phyloP scores from a whole-genome alignment of 2,888 invertebrate genomes.

The Choreutis nemorana region DNA sequence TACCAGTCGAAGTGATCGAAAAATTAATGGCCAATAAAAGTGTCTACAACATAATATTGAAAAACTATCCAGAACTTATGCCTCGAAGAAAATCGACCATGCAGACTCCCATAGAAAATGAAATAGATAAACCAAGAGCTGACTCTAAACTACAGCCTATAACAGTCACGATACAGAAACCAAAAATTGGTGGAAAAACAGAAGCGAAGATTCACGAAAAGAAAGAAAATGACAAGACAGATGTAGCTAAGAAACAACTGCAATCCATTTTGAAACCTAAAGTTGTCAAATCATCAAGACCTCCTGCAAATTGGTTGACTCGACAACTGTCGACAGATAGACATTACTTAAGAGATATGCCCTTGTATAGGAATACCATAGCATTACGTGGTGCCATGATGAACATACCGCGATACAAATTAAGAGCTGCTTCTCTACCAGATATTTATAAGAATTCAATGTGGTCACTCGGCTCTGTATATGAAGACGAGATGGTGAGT shows the following conservation, averaged over 20 bases:
- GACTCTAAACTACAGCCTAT: too few relatives aligned
- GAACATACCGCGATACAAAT: conserved; percentile 79
- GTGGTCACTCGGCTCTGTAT: conserved; percentile 70
- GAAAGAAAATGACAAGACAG: conserved; percentile 11
- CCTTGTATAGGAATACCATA: conserved; percentile 79
- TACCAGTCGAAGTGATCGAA: conserved; percentile 75
- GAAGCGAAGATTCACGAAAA: conserved; percentile 6
- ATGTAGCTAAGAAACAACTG: conserved; percentile 10
- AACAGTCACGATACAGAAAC: conserved; percentile 23
- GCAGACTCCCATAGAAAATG: too few relatives aligned
- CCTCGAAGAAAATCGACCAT: conserved; percentile 68
- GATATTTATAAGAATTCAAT: conserved; percentile 87
- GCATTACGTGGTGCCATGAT: conserved; percentile 87
- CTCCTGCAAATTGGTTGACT: conserved; percentile 37
- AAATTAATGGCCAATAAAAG: conserved; percentile 69
- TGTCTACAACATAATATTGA: conserved; percentile 72
- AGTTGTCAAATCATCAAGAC: conserved; percentile 10
- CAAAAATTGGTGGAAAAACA: conserved; percentile 5
- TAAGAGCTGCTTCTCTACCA: conserved; percentile 87
- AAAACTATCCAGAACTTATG: conserved; percentile 74
- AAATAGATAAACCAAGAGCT: too few relatives aligned
- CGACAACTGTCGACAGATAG: conserved; percentile 67
- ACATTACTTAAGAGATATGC: conserved; percentile 73
- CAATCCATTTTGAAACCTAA: too few relatives aligned
- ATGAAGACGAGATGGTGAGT: conserved; percentile 76